phyloP scores from a whole-genome alignment of 2,888 invertebrate genomes.

The Helobdella robusta region DNA sequence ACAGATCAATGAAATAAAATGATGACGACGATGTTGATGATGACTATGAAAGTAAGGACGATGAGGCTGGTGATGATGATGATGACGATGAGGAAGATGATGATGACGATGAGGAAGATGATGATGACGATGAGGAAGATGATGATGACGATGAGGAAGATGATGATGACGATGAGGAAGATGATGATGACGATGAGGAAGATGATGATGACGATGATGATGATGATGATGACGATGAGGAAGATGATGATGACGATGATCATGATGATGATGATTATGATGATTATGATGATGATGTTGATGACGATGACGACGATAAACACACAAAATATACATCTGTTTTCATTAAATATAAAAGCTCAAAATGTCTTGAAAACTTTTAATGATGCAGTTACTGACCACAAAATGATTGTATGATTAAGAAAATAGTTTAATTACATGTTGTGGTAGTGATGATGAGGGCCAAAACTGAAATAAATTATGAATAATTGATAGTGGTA shows the following conservation, averaged over 20 bases:
- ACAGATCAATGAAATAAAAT: neutral
- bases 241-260: slow-evolving; percentile 3
- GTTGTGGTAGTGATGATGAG: too few relatives aligned
- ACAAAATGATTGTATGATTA: too few relatives aligned
- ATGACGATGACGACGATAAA: neutral
- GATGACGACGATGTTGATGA: slow-evolving; percentile 7
- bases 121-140: neutral
- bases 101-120: slow-evolving; percentile 13
- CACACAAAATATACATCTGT: neutral
- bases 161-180: slow-evolving; percentile 11
- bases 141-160: slow-evolving; percentile 11
- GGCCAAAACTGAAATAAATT: too few relatives aligned
- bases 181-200: slow-evolving; percentile 11
- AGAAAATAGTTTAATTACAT: too few relatives aligned
- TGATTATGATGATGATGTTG: neutral
- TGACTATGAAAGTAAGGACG: neutral
- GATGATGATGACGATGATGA: slow-evolving; percentile 17
- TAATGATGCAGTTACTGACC: too few relatives aligned
- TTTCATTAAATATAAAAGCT: slow-evolving; percentile 7
- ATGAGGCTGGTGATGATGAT: slow-evolving; percentile 6
- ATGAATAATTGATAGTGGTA: too few relatives aligned
- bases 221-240: neutral
- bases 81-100: slow-evolving; percentile 14
- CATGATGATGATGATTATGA: neutral
- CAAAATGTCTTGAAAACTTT: too few relatives aligned